Conservation (phyloP, 2,113 vertebrate species). For the Phalacrocorax carbo region DNA sequence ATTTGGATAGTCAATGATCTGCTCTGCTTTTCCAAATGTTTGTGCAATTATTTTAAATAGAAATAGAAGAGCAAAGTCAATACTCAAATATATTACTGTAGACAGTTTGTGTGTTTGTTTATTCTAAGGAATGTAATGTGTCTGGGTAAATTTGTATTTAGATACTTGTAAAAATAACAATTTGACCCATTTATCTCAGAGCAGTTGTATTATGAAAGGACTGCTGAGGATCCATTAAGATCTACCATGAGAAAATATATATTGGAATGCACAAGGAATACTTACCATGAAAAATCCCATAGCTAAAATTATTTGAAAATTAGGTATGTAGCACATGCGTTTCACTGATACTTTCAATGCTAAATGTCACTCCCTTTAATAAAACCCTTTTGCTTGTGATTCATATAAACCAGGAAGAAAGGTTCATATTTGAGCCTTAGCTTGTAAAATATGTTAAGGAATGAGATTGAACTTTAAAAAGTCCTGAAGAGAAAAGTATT, state of each 20-base stretch:
- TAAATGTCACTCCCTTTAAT: not conserved
- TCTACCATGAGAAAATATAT: not conserved
- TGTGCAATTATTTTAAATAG: not conserved
- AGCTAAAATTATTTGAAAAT: not conserved
- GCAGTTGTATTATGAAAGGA: not conserved
- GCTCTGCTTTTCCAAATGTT: not conserved
- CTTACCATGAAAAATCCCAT: not conserved
- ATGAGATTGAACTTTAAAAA: not conserved
- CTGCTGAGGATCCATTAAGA: not conserved
- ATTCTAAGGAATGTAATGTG: not conserved
- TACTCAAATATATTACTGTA: not conserved
- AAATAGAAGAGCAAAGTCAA: not conserved
- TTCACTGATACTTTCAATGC: not conserved
- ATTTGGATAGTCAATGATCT: not conserved
- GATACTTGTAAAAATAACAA: not conserved
- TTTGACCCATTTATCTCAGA: not conserved
- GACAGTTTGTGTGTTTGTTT: not conserved
- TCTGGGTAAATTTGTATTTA: not conserved
- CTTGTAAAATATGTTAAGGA: not conserved
- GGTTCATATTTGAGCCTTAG: not conserved
- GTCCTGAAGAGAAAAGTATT: not conserved
- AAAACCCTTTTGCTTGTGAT: not conserved
- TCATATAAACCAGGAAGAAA: not conserved
- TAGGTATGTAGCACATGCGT: not conserved
- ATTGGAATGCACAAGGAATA: not conserved